A percentile compares a stretch with the other conserved stretches of the same genome.
phyloP scores from a whole-genome alignment of 2,888 invertebrate species.

The Gerris lacustris region DNA sequence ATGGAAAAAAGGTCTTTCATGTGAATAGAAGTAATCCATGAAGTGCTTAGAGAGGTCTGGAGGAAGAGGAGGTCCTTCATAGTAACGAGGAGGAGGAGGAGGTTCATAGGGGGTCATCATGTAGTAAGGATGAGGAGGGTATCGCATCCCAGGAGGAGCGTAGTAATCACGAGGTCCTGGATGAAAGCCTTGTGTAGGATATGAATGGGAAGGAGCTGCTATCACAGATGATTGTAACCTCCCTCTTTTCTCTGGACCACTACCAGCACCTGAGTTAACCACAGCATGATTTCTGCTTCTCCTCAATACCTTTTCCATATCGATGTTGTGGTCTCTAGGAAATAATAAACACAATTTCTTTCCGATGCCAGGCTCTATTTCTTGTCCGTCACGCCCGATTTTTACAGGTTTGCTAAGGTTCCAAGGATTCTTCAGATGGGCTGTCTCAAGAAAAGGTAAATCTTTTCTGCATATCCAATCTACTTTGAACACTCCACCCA shows the following conservation, averaged over 20 bases:
- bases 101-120: conserved; percentile 11
- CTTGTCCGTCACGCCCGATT: conserved; percentile 97
- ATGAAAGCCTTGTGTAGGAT: not conserved
- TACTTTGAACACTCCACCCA: conserved; percentile 90
- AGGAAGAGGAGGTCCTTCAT: conserved; percentile 18
- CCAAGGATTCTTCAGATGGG: conserved; percentile 92
- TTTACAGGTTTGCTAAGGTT: conserved; percentile 97
- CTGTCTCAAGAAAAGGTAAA: conserved; percentile 78
- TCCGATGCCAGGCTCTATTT: conserved; percentile 91
- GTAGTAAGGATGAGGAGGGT: not conserved
- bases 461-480: conserved; percentile 96
- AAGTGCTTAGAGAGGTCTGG: conserved; percentile 7
- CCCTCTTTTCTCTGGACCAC: not conserved
- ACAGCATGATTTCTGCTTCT: conserved; percentile 43
- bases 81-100: conserved; percentile 27
- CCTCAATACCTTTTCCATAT: conserved; percentile 73
- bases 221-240: not conserved
- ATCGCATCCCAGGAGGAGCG: not conserved
- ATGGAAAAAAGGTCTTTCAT: not conserved
- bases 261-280: not conserved
- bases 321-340: conserved; percentile 79
- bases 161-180: not conserved
- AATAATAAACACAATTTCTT: conserved; percentile 88
- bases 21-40: not conserved
- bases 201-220: not conserved